A percentile compares a stretch with the other conserved stretches of the same genome.
phyloP scores from a whole-genome alignment of 2,888 invertebrate genomes.

The Neoitamus cyanurus region DNA sequence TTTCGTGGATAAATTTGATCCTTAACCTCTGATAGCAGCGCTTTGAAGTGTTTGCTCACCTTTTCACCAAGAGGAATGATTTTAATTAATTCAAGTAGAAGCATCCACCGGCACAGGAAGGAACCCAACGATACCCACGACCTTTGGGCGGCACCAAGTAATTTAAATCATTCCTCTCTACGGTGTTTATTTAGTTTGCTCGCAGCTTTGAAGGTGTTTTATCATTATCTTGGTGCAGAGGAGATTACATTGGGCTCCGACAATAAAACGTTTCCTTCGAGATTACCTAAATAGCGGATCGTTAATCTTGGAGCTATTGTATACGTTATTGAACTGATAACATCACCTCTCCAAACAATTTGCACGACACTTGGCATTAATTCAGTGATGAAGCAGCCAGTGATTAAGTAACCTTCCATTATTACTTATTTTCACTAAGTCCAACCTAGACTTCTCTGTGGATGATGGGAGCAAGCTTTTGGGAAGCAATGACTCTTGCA shows the following conservation, averaged over 20 bases:
- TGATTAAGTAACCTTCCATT: slow-evolving; percentile 19
- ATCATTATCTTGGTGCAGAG: slow-evolving; percentile 23
- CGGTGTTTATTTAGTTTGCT: slow-evolving; percentile 42
- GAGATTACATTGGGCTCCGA: slow-evolving; percentile 16
- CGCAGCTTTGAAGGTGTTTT: slow-evolving; percentile 35
- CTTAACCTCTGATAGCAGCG: slow-evolving; percentile 22
- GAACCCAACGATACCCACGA: background rate
- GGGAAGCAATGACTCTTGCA: too few species aligned
- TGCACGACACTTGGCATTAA: slow-evolving; percentile 34
- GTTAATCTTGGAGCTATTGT: slow-evolving; percentile 41
- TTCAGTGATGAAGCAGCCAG: slow-evolving; percentile 17
- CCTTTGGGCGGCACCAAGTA: slow-evolving; percentile 27
- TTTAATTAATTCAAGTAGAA: slow-evolving; percentile 43
- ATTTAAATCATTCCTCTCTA: slow-evolving; percentile 37
- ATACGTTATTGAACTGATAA: slow-evolving; percentile 39
- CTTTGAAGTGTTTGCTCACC: slow-evolving; percentile 45
- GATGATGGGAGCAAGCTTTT: too few species aligned
- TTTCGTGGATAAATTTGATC: slow-evolving; percentile 38
- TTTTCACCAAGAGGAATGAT: slow-evolving; percentile 39
- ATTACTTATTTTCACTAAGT: background rate
- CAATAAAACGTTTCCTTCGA: slow-evolving; percentile 38
- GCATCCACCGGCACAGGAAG: slow-evolving; percentile 1
- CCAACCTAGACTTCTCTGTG: background rate
- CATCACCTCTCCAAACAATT: slow-evolving; percentile 33
- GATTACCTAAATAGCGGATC: slow-evolving; percentile 27